These are phyloP conservation scores for Menura novaehollandiae DNA, from an alignment of 2,113 vertebrate species.

Conservation along the genomic window DNA sequence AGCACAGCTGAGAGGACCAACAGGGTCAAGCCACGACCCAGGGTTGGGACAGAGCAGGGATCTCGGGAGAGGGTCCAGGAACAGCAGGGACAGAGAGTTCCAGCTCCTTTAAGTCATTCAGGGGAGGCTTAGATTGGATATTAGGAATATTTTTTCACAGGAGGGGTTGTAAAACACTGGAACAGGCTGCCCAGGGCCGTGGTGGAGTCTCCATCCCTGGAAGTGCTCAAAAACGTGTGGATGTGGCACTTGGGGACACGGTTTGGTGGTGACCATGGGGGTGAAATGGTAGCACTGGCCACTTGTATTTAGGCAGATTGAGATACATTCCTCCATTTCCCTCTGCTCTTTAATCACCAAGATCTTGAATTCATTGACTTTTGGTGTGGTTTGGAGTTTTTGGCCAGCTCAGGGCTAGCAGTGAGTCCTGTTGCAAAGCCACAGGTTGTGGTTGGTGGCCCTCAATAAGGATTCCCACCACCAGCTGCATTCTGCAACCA, in stretches of 20 bases:
- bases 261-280: not conserved
- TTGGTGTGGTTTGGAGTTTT: not conserved
- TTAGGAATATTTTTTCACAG: not conserved
- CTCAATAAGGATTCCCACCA: not conserved
- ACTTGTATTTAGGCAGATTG: not conserved
- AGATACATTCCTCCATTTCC: not conserved
- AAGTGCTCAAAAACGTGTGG: not conserved
- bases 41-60: not conserved
- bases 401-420: not conserved
- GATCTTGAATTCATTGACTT: not conserved
- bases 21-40: not conserved
- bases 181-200: not conserved
- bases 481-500: not conserved
- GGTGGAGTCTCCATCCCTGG: not conserved
- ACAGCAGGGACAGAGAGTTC: not conserved
- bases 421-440: not conserved
- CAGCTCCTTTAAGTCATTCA: not conserved
- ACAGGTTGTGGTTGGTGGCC: not conserved
- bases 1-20: not conserved
- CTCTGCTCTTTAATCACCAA: not conserved
- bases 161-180: not conserved
- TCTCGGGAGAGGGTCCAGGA: not conserved
- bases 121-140: not conserved
- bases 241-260: not conserved
- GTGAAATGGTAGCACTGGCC: not conserved